phyloP scores from a whole-genome alignment of 2,888 invertebrate species.

The Caenorhabditis imperialis region DNA sequence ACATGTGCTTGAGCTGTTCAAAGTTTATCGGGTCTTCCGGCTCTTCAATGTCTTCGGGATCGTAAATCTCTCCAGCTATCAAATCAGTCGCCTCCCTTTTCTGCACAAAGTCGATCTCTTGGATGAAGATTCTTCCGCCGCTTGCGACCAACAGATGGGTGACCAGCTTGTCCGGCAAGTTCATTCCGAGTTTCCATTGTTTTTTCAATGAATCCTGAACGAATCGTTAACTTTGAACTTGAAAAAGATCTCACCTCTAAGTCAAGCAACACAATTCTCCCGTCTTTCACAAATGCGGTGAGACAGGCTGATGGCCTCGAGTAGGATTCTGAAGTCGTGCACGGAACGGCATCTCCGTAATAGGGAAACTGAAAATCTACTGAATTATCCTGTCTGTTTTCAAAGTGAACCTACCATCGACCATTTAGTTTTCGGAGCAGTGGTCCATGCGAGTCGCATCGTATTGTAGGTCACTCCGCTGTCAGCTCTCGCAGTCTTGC shows the following conservation, averaged over 20 bases:
- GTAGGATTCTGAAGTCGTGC: slow-evolving; percentile 92
- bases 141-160: slow-evolving; percentile 63
- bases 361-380: slow-evolving; percentile 61
- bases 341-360: slow-evolving; percentile 84
- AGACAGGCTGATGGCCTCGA: slow-evolving; percentile 96
- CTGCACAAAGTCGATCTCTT: slow-evolving; percentile 53
- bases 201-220: background rate
- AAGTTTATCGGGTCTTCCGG: slow-evolving; percentile 17
- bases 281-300: slow-evolving; percentile 95
- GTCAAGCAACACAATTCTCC: slow-evolving; percentile 80
- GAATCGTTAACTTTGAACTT: background rate
- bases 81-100: slow-evolving; percentile 8
- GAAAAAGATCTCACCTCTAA: slow-evolving; percentile 31
- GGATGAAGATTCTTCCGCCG: slow-evolving; percentile 61
- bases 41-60: background rate
- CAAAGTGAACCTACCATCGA: slow-evolving; percentile 59
- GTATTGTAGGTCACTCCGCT: slow-evolving; percentile 85
- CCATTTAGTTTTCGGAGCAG: slow-evolving; percentile 81
- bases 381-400: too few relatives aligned
- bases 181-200: slow-evolving; percentile 9
- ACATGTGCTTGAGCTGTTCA: slow-evolving; percentile 19
- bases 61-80: background rate
- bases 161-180: slow-evolving; percentile 47
- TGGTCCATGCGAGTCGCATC: slow-evolving; percentile 95
- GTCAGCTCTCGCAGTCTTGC: slow-evolving; percentile 11